Base-by-base conservation (phyloP, 1,140 invertebrate species). In the Limonius californicus region DNA sequence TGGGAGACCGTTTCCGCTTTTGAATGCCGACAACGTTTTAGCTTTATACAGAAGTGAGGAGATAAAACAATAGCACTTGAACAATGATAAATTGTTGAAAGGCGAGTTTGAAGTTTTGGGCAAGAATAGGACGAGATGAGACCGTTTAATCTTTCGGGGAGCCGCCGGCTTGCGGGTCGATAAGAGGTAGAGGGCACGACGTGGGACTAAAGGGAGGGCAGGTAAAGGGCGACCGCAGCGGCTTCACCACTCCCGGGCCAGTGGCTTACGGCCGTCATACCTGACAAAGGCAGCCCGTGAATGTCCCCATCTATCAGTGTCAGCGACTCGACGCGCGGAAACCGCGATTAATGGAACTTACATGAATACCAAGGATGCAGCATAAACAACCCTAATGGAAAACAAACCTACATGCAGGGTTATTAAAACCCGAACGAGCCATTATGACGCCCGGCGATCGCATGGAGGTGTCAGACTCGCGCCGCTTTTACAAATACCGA, bases 271-370 rank as follows among this genome's bases (percentile, higher is more conserved):
- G 16, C 18, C 53, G 59, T 65, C 61, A 63, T 63, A 50, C 32
- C 64, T 65, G 60, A 63, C 57, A 66, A 66, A 62, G 62, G 53
- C 60, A 57, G 39, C 39, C 27, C 30, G 21, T 53, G 27, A 57
- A 63, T 65, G 60, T 65, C 45, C 57, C 53, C 68, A 70, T 70
- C 62, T 66, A 70, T 70, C 68, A 70, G 63, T 66, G 68, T 68
- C 68, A 68, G 55, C 19, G 59, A 45, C 65, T 47, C 55, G 58
- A 62, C 59, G 67, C 57, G 62, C 64, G 57, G 63, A 68, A 65
- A 62, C 62, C 58, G 64, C 68, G 62, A 70, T 70, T 70, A 68
- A 70, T 70, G 68, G 68, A 70, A 70, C 68, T 70, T 67, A 70
- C 68, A 68, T 70, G 66, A 70, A 68, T 68, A 64, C 68, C 68